These are phyloP conservation scores for Orthonychiurus folsomi DNA, from an alignment of 2,888 invertebrate genomes.

Conservation along the genomic window DNA sequence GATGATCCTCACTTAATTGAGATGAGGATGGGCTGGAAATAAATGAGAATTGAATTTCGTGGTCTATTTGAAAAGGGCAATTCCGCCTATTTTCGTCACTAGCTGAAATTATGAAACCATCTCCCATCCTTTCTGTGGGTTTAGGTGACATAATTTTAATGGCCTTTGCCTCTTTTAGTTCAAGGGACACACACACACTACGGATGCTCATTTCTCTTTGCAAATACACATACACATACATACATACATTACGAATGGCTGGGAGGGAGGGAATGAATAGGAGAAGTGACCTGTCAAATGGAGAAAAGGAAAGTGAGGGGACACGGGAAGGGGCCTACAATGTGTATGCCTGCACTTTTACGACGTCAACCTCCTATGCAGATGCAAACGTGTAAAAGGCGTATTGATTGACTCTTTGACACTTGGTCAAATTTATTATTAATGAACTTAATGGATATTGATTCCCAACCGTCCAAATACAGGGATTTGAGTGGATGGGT, in stretches of 20 bases:
- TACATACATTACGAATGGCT: too few relatives aligned
- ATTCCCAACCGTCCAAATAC: conserved; percentile 8
- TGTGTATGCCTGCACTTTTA: neutral
- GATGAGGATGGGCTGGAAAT: neutral
- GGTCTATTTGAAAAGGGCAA: neutral
- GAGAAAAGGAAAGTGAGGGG: neutral
- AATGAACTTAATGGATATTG: conserved; percentile 29
- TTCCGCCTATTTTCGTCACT: too few relatives aligned
- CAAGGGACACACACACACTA: too few relatives aligned
- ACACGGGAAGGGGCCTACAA: neutral
- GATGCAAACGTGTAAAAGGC: neutral
- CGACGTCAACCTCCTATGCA: neutral
- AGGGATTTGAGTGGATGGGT: too few relatives aligned
- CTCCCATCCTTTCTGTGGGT: too few relatives aligned
- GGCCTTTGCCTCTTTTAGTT: too few relatives aligned
- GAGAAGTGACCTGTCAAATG: neutral
- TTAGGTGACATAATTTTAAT: too few relatives aligned
- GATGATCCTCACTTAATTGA: neutral
- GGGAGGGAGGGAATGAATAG: neutral
- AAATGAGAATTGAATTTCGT: neutral
- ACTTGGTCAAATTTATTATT: conserved; percentile 26
- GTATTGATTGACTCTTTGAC: conserved; percentile 29
- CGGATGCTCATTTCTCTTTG: too few relatives aligned
- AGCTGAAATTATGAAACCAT: too few relatives aligned
- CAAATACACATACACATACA: too few relatives aligned